Base-by-base conservation (phyloP, 2,797 vertebrate genomes). In the Rhodeus uyekii region DNA sequence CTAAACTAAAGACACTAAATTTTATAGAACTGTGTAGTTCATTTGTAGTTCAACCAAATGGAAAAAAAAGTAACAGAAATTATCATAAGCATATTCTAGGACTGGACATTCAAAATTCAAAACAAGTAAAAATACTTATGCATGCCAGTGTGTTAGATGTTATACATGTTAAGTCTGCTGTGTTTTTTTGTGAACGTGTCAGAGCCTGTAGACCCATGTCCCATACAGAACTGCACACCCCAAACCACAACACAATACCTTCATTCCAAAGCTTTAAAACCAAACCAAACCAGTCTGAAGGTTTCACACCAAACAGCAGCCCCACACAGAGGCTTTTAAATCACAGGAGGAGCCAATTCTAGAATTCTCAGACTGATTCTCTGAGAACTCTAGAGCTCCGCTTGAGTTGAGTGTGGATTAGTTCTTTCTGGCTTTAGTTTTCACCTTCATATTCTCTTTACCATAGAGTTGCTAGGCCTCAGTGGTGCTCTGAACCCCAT, bases 381-480 rank as follows among this genome's bases (percentile, higher is more conserved):
- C 79, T 81, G 71, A 81, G 71, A 74, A 74, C 60, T 55, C 78
- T 32, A 80, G 78, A 71, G 78, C 24, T 71, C 39, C 68, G 4
- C 39, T 13, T 8, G 65, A 27, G 29, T 61, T 19, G 36, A 81
- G 69, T 22, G 34, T 75, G 46, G 44, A 81, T 81, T 65, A 81
- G 71, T 81, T 81, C 42, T 50, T 38, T 74, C 80, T 65, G 80
- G 58, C 80, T 71, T 87, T 72, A 83, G 39, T 84, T 27, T 44
- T 48, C 14, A 76, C 61, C 76, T 77, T 53, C 90, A 60, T 84
- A 87, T 89, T 87, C 86, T 78, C 75, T 89, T 95, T 95, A 98
- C 96, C 95, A 93, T 93, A 89, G 87, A 92, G 92, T 94, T 93
- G 92, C 93, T 93, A 95, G 87, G 95, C 91, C 92, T 95, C 92